phyloP scores from a whole-genome alignment of 53 echinoderm and acorn worm species.

The Luidia sarsii region DNA sequence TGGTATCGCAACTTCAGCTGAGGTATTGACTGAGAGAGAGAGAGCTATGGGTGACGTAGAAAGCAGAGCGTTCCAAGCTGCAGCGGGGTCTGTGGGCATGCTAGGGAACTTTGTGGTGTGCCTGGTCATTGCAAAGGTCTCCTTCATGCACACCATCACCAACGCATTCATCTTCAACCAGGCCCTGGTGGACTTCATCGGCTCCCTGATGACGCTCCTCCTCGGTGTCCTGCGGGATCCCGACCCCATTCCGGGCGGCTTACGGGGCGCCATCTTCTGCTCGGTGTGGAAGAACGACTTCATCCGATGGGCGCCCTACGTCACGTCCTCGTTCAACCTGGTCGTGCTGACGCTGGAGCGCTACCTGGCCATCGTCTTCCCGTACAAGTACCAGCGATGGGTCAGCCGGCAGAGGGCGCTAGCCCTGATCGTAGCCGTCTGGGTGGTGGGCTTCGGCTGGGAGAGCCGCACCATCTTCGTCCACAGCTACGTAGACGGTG shows the following conservation, averaged over 20 bases:
- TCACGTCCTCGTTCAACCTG: slow-evolving; percentile 63
- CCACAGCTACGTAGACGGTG: slow-evolving; percentile 4
- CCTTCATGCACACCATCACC: slow-evolving; percentile 67
- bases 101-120: slow-evolving; percentile 80
- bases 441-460: slow-evolving; percentile 13
- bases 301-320: slow-evolving; percentile 46
- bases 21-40: no score
- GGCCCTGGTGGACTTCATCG: slow-evolving; percentile 77
- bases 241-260: slow-evolving; percentile 23
- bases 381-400: slow-evolving; percentile 27
- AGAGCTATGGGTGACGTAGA: no score
- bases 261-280: slow-evolving; percentile 56
- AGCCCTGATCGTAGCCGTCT: not conserved
- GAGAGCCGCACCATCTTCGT: not conserved
- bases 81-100: slow-evolving; percentile 47
- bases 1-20: no score
- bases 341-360: slow-evolving; percentile 58
- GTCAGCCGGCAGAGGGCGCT: not conserved
- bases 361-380: slow-evolving; percentile 57
- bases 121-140: slow-evolving; percentile 64
- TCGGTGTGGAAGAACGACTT: slow-evolving; percentile 42
- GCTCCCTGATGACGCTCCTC: not conserved
- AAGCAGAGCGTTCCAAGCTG: not conserved
- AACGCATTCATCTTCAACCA: slow-evolving; percentile 92
- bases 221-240: not conserved